Conservation (phyloP, 2,797 vertebrate genomes). For the Miichthys miiuy region DNA sequence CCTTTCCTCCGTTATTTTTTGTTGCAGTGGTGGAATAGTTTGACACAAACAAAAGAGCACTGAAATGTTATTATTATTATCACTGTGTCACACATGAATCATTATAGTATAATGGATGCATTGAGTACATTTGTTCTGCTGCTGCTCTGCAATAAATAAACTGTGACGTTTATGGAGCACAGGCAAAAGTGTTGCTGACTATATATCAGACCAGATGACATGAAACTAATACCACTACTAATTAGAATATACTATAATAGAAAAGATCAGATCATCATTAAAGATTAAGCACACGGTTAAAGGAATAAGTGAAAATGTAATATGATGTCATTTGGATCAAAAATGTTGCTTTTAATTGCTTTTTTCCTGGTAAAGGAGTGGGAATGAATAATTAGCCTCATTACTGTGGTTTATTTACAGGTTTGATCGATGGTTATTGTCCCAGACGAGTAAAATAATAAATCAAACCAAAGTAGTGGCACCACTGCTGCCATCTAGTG, state of each 20-base stretch:
- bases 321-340: not conserved
- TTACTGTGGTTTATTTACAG: not conserved
- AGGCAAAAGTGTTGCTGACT: not conserved
- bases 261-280: not conserved
- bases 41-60: not conserved
- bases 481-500: slow-evolving; percentile 77
- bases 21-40: not conserved
- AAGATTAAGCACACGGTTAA: not conserved
- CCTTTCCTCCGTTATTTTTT: not conserved
- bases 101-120: not conserved
- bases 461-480: slow-evolving; percentile 11
- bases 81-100: not conserved
- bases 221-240: not conserved
- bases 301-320: not conserved
- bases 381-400: not conserved
- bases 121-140: not conserved
- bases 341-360: not conserved
- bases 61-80: not conserved
- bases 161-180: not conserved
- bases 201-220: not conserved
- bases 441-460: not conserved
- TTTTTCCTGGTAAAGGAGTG: not conserved
- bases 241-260: not conserved
- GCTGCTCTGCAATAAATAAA: not conserved
- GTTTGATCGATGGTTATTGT: slow-evolving; percentile 7